Base-by-base conservation (phyloP, 2,797 vertebrate genomes). In the Falco naumanni region DNA sequence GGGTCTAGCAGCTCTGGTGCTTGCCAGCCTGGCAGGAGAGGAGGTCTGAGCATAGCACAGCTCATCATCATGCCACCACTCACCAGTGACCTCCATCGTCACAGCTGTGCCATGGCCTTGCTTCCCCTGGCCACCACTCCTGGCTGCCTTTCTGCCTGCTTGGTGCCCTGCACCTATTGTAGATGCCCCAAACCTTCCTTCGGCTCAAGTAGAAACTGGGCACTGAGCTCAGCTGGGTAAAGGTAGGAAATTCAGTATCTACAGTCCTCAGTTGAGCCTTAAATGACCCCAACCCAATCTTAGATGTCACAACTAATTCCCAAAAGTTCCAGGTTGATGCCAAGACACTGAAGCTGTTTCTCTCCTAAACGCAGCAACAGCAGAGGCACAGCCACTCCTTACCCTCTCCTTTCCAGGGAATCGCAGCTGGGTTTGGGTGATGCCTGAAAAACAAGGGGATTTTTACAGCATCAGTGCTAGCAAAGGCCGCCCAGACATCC, bases 81-180 rank as follows among this genome's bases (percentile, higher is more conserved):
- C 19, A 34, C 56, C 71, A 68, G 37, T 8, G 31, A 21, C 21
- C 34, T 57, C 34, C 16, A 0, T 28, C 47, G n/a, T 63, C 20
- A n/a, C 0, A 4, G 33, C 39, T 70, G 31, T 43, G 25, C 28
- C 0, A 1, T 9, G 37, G 57, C 22, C 39, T 59, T 5, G 0
- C 7, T 41, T 87, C 7, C 39, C n/a, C 39, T 69, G 63, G 43
- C 33, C 47, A 69, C 24, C 0, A 1, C 24, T 64, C 51, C 72
- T 6, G 11, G 24, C 19, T 50, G 59, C 39, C 43, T 37, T 76
- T 69, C 64, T 84, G 48, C 18, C 43, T 64, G 16, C 12, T 10
- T 4, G 14, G 10, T 41, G 22, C 6, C 31, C 33, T 17, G 10
- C 3, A 37, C 11, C 19, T 28, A 2, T 50, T 56, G 15, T 3